phyloP scores from a whole-genome alignment of 2,113 vertebrate species.

The Sterrhoptilus dennistouni region DNA sequence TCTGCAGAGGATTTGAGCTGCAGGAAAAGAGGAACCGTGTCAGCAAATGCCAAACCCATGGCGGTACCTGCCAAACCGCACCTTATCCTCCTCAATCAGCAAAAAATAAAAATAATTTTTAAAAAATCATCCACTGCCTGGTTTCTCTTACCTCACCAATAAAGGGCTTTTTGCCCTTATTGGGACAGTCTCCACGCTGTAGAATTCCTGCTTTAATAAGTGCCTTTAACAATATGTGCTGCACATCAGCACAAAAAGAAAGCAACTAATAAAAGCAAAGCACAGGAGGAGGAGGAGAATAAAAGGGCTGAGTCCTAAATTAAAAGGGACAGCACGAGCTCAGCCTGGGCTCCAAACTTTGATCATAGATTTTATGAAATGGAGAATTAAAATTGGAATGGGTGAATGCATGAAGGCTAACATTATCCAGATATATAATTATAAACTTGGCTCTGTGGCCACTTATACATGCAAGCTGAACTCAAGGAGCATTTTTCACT shows the following conservation, averaged over 20 bases:
- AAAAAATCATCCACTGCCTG: slow-evolving; percentile 32
- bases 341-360: slow-evolving; percentile 47
- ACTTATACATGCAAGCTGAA: neutral
- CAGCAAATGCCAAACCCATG: slow-evolving; percentile 70
- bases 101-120: neutral
- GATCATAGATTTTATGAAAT: slow-evolving; percentile 50
- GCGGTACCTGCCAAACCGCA: slow-evolving; percentile 76
- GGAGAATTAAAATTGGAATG: neutral
- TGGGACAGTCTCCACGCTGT: slow-evolving; percentile 67
- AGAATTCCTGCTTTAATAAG: slow-evolving; percentile 34
- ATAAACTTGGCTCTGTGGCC: neutral
- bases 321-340: slow-evolving; percentile 46
- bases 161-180: slow-evolving; percentile 72
- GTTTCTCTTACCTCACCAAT: slow-evolving; percentile 71
- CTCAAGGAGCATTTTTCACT: neutral
- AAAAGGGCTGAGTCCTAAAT: slow-evolving; percentile 61
- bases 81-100: slow-evolving; percentile 77
- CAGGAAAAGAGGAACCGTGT: slow-evolving; percentile 59
- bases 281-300: neutral
- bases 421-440: slow-evolving; percentile 32
- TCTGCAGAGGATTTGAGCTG: slow-evolving; percentile 58
- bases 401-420: neutral
- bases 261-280: slow-evolving; percentile 38
- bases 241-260: slow-evolving; percentile 70
- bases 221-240: slow-evolving; percentile 64